Percentiles rank a stretch among this genome's conserved stretches.
Conservation (phyloP, 2,113 vertebrate species). For the Sylvietta virens region DNA sequence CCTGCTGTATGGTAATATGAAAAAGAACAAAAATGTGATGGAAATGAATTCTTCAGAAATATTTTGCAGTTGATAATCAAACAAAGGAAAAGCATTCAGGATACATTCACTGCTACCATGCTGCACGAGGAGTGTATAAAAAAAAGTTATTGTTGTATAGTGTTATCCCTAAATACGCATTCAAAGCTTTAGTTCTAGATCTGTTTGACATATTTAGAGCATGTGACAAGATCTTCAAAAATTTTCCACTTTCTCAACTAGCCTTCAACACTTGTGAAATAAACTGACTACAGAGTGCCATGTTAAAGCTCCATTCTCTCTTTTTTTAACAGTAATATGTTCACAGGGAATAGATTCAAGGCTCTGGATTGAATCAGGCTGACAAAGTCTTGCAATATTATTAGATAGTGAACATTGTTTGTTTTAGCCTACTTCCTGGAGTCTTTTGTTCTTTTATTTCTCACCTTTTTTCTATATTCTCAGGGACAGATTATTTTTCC, state of each 20-base stretch:
- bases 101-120: neutral
- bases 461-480: neutral
- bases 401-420: neutral
- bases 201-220: constrained; percentile 58
- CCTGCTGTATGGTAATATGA: neutral
- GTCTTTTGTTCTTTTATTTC: neutral
- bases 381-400: constrained; percentile 12
- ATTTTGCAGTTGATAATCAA: neutral
- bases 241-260: constrained; percentile 52
- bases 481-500: neutral
- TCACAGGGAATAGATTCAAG: constrained; percentile 41
- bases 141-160: constrained; percentile 1
- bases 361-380: constrained; percentile 10
- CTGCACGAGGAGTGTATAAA: neutral
- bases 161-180: neutral
- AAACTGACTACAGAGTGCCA: constrained; percentile 49
- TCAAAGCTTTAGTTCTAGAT: constrained; percentile 8
- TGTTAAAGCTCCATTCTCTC: constrained; percentile 39
- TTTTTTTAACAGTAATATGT: constrained; percentile 50
- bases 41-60: neutral
- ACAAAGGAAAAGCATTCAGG: neutral
- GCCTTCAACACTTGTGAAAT: constrained; percentile 64
- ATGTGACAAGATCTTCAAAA: constrained; percentile 53
- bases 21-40: neutral
- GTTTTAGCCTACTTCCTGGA: neutral